Conservation (phyloP, 2,113 vertebrate species). For the Riparia riparia region DNA sequence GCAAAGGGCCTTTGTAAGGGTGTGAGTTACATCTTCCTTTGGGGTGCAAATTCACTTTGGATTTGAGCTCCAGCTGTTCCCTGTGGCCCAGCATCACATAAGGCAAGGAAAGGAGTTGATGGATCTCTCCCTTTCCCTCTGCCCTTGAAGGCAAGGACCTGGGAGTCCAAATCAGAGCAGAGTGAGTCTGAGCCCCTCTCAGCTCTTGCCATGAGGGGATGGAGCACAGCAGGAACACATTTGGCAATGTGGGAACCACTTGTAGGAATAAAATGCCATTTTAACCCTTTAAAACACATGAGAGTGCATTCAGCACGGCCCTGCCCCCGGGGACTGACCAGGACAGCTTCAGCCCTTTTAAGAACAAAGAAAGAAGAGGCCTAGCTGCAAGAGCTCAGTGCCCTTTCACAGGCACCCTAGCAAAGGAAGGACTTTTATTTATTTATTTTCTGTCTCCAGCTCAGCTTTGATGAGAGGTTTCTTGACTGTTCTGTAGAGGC, state of each 20-base stretch:
- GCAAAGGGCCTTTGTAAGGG: not conserved
- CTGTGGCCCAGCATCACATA: not conserved
- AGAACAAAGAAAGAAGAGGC: constrained; percentile 20
- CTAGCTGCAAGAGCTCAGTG: constrained; percentile 12
- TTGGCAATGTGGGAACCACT: not conserved
- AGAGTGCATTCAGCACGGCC: not conserved
- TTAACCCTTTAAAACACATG: not conserved
- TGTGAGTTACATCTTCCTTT: not conserved
- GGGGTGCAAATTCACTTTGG: not conserved
- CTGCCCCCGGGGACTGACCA: not conserved
- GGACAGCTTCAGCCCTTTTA: not conserved
- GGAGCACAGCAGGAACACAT: not conserved
- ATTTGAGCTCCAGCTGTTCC: not conserved
- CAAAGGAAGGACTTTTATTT: constrained; percentile 27
- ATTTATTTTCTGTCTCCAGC: constrained; percentile 37
- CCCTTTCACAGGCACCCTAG: constrained; percentile 20
- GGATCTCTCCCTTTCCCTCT: not conserved
- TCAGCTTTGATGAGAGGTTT: constrained; percentile 44
- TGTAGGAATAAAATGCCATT: constrained; percentile 8
- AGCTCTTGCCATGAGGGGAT: not conserved
- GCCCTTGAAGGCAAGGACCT: not conserved
- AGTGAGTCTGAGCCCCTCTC: not conserved
- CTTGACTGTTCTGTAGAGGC: not conserved
- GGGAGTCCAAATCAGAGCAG: not conserved
- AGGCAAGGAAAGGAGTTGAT: not conserved